Conservation (phyloP, 1,140 invertebrate genomes). For the Orchestia grillus region DNA sequence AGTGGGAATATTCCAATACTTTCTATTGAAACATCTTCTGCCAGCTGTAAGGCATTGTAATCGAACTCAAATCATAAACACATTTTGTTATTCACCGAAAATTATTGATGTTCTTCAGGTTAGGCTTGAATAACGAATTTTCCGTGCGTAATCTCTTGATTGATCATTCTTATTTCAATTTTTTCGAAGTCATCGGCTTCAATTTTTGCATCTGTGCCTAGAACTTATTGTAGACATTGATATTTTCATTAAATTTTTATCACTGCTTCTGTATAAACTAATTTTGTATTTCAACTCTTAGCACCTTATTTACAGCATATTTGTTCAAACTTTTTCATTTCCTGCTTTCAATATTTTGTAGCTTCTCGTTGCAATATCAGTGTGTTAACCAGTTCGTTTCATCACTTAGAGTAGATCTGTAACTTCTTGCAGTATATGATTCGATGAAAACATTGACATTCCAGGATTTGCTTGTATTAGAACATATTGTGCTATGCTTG, state of each 20-base stretch:
- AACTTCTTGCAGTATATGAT: too few relatives aligned
- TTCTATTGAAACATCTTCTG: not conserved
- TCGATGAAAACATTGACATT: too few relatives aligned
- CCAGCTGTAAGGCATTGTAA: not conserved
- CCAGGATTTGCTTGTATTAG: too few relatives aligned
- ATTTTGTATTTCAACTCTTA: not conserved
- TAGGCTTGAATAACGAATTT: not conserved
- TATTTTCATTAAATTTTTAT: not conserved
- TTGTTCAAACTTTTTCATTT: not conserved
- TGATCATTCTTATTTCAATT: not conserved
- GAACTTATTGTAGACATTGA: not conserved
- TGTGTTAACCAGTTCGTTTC: not conserved
- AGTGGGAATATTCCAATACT: not conserved
- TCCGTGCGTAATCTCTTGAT: not conserved
- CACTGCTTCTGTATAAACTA: not conserved
- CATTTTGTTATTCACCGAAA: not conserved
- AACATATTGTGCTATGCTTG: too few relatives aligned
- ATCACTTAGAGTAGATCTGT: too few relatives aligned
- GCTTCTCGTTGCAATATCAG: not conserved
- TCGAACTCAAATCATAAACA: not conserved
- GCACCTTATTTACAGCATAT: not conserved
- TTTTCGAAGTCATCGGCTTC: not conserved
- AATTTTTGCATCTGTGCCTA: not conserved
- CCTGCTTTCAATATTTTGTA: not conserved
- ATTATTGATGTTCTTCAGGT: not conserved